A percentile compares a stretch with the other conserved stretches of the same genome.
These are phyloP conservation scores for Blera fallax DNA, from an alignment of 2,888 invertebrate species.

Conservation along the genomic window DNA sequence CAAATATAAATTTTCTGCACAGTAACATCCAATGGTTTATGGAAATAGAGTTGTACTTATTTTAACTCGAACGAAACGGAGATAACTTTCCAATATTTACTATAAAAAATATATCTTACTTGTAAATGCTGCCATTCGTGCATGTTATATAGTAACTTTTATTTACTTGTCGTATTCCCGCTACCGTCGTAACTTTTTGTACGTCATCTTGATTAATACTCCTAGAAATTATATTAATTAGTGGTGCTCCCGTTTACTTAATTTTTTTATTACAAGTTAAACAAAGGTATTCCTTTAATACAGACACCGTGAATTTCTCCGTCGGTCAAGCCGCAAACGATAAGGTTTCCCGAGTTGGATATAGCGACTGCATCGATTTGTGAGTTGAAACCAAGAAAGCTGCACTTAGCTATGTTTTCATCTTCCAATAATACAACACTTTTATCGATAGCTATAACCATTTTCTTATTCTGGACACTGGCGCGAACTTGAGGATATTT, in stretches of 20 bases:
- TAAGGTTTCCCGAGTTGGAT: constrained; percentile 79
- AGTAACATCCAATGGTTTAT: no score
- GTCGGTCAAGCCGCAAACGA: constrained; percentile 79
- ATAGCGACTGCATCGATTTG: constrained; percentile 78
- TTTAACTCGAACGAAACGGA: no score
- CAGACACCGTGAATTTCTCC: constrained; percentile 80
- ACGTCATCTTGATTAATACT: constrained; percentile 78
- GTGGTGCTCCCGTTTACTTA: background rate
- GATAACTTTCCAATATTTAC: no score
- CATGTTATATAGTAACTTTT: constrained; percentile 77
- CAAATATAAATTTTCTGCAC: no score
- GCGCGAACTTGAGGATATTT: constrained; percentile 78
- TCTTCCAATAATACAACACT: constrained; percentile 79
- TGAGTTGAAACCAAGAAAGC: constrained; percentile 77
- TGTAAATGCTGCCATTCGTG: constrained; percentile 79
- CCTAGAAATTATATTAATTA: constrained; percentile 21
- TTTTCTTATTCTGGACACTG: constrained; percentile 78
- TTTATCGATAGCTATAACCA: constrained; percentile 79
- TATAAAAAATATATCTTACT: no score
- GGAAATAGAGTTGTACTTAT: no score
- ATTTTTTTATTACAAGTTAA: constrained; percentile 75
- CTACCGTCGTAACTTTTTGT: constrained; percentile 75
- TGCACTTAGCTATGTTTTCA: constrained; percentile 79
- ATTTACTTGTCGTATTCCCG: constrained; percentile 76
- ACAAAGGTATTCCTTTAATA: constrained; percentile 79